Percentiles rank a stretch among this genome's conserved stretches.
Conservation (phyloP, 2,797 vertebrate species). For the Chanos chanos region DNA sequence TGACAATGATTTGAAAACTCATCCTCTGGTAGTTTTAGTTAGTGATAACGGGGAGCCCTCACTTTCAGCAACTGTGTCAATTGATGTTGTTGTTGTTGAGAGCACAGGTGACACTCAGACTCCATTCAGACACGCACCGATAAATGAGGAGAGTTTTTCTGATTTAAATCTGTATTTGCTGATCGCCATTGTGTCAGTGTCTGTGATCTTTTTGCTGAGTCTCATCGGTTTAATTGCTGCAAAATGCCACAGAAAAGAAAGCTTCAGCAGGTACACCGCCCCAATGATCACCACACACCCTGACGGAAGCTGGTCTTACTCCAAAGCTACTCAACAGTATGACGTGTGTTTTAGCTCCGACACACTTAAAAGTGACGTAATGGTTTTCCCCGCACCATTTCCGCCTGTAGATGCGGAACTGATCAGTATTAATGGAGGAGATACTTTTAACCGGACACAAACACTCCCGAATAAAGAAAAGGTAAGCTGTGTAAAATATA, state of each 20-base stretch:
- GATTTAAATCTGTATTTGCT: constrained; percentile 83
- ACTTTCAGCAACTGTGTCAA: constrained; percentile 75
- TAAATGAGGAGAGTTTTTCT: constrained; percentile 60
- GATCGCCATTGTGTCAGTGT: constrained; percentile 77
- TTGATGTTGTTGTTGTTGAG: constrained; percentile 79
- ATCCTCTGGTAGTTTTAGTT: constrained; percentile 77
- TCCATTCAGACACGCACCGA: constrained; percentile 68
- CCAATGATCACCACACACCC: constrained; percentile 60
- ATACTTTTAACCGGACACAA: constrained; percentile 58
- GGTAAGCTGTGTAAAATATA: constrained; percentile 42
- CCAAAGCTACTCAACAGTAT: constrained; percentile 62
- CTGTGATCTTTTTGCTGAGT: constrained; percentile 81
- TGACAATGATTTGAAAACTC: constrained; percentile 71
- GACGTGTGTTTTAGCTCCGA: constrained; percentile 67
- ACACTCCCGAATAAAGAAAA: constrained; percentile 59
- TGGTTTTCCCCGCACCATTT: constrained; percentile 59
- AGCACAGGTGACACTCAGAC: constrained; percentile 74
- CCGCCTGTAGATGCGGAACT: constrained; percentile 56
- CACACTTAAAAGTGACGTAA: constrained; percentile 62
- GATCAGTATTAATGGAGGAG: constrained; percentile 61
- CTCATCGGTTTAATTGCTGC: constrained; percentile 74
- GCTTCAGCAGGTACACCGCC: constrained; percentile 49
- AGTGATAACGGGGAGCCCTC: constrained; percentile 81
- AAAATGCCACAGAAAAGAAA: constrained; percentile 74
- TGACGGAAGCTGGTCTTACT: constrained; percentile 64